phyloP scores from a whole-genome alignment of 2,113 vertebrate species.

The Rhegmatorhina hoffmannsi region DNA sequence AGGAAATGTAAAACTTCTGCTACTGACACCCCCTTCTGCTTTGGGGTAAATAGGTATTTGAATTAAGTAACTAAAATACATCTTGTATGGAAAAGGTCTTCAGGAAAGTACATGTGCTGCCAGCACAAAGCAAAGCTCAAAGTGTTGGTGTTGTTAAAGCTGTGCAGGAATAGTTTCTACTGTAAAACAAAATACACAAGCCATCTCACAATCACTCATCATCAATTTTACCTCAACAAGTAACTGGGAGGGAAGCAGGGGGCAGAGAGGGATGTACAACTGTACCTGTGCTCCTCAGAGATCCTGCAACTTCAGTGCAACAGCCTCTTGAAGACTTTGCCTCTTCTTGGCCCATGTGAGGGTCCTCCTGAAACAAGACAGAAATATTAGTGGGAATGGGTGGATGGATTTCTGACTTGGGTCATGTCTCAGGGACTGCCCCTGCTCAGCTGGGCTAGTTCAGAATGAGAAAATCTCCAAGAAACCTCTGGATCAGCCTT shows the following conservation, averaged over 20 bases:
- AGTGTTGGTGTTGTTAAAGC: background rate
- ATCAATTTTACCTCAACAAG: background rate
- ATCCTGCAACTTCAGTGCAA: background rate
- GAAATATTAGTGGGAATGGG: background rate
- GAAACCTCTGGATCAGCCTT: background rate
- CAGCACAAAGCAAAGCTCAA: background rate
- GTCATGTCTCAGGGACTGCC: background rate
- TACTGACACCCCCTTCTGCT: background rate
- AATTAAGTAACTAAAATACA: background rate
- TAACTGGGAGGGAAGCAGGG: background rate
- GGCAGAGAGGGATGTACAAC: background rate
- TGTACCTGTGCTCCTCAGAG: conserved; percentile 61
- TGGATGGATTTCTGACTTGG: background rate
- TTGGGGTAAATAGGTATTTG: background rate
- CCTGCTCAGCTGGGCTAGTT: background rate
- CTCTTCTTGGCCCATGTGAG: background rate
- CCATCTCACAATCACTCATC: background rate
- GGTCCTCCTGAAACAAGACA: conserved; percentile 57
- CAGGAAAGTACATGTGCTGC: background rate
- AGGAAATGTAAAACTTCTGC: background rate
- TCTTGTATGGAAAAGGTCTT: background rate
- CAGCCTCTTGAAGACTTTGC: background rate
- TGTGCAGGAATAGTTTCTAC: background rate
- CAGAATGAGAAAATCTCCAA: background rate
- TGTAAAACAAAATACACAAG: background rate